Conservation (phyloP, 2,113 vertebrate genomes). For the Lasiurus borealis region DNA sequence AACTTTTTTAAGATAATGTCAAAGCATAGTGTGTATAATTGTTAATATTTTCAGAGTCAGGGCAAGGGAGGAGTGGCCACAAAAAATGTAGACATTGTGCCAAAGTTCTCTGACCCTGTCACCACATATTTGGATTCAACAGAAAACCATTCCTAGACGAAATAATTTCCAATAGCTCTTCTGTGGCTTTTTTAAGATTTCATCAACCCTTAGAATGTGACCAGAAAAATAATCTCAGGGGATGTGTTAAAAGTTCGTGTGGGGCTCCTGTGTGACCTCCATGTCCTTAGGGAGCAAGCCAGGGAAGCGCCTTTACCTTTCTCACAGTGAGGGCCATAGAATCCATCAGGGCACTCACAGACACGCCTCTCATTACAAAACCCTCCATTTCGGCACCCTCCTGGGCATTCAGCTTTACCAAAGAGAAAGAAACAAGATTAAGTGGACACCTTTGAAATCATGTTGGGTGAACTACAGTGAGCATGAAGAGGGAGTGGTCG, state of each 20-base stretch:
- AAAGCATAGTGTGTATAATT: not conserved
- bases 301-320: slow-evolving; percentile 88
- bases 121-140: not conserved
- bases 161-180: slow-evolving; percentile 18
- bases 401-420: slow-evolving; percentile 92
- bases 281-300: not conserved
- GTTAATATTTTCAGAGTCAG: not conserved
- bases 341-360: slow-evolving; percentile 94
- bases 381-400: slow-evolving; percentile 93
- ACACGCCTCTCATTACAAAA: slow-evolving; percentile 92
- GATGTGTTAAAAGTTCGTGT: not conserved
- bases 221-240: slow-evolving; percentile 52
- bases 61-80: too few relatives aligned
- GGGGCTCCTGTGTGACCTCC: not conserved
- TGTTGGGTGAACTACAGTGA: not conserved
- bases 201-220: not conserved
- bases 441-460: not conserved
- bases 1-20: not conserved
- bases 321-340: slow-evolving; percentile 94
- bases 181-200: slow-evolving; percentile 59
- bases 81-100: not conserved
- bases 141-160: slow-evolving; percentile 29
- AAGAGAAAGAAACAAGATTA: slow-evolving; percentile 79
- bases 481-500: not conserved
- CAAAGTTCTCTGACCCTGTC: not conserved